Percentiles rank a stretch among this genome's conserved stretches.
phyloP scores from a whole-genome alignment of 2,797 vertebrate genomes.

The Adrianichthys oophorus region DNA sequence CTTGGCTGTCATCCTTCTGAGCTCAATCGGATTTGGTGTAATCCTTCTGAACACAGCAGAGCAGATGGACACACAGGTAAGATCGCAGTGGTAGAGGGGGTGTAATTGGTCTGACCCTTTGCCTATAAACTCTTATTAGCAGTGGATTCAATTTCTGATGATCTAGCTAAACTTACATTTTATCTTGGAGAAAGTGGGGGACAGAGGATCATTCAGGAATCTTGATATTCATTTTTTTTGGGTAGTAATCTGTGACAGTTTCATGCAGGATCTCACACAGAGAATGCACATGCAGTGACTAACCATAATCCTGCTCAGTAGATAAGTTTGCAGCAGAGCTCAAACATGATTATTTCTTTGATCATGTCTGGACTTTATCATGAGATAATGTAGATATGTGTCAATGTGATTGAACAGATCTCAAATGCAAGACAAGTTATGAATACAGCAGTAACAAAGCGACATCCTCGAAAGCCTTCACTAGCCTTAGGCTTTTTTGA shows the following conservation, averaged over 20 bases:
- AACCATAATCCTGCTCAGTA: slow-evolving; percentile 29
- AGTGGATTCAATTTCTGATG: slow-evolving; percentile 48
- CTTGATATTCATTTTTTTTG: neutral
- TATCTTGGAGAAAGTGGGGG: slow-evolving; percentile 3
- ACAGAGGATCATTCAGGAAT: slow-evolving; percentile 3
- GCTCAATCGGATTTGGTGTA: slow-evolving; percentile 80
- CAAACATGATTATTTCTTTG: slow-evolving; percentile 1
- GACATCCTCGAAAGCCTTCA: too few relatives aligned
- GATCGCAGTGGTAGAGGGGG: slow-evolving; percentile 64
- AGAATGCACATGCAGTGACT: neutral
- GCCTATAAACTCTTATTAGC: slow-evolving; percentile 52
- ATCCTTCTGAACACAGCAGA: slow-evolving; percentile 70
- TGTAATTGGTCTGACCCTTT: slow-evolving; percentile 62
- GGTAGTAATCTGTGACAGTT: slow-evolving; percentile 1
- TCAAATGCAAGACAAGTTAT: neutral
- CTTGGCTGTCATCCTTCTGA: slow-evolving; percentile 57
- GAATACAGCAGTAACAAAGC: too few relatives aligned
- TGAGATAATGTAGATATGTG: slow-evolving; percentile 18
- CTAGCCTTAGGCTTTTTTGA: too few relatives aligned
- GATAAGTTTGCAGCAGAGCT: slow-evolving; percentile 24
- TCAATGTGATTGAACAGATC: slow-evolving; percentile 15
- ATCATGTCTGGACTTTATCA: slow-evolving; percentile 16
- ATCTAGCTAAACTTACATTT: slow-evolving; percentile 45
- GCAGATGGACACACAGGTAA: slow-evolving; percentile 75
- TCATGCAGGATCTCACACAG: slow-evolving; percentile 4